These are phyloP conservation scores for Pagetopsis macropterus DNA, from an alignment of 2,797 vertebrate genomes.

Conservation along the genomic window DNA sequence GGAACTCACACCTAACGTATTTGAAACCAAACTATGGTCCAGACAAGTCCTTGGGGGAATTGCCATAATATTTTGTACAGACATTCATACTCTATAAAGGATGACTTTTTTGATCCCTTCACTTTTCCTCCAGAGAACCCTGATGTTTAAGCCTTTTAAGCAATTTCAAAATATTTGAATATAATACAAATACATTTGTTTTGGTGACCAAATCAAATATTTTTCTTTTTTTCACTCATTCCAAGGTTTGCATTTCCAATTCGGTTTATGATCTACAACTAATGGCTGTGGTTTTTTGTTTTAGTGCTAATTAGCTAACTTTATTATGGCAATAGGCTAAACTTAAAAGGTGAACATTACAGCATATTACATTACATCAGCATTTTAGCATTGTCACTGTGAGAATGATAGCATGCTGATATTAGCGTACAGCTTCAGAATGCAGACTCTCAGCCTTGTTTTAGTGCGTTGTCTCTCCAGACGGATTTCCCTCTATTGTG, in stretches of 20 bases:
- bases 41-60: too few species aligned
- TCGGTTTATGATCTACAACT: neutral
- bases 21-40: neutral
- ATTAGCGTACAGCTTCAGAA: neutral
- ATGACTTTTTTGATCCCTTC: neutral
- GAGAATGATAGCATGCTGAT: neutral
- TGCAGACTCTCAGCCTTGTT: conserved; percentile 8
- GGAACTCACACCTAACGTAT: neutral
- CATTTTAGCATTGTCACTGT: neutral
- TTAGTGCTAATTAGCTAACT: neutral
- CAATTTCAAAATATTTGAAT: neutral
- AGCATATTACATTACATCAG: neutral
- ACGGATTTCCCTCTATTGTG: neutral
- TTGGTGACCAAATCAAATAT: neutral
- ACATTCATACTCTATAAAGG: neutral
- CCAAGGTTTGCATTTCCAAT: neutral
- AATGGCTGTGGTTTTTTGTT: neutral
- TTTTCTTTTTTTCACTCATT: neutral
- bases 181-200: neutral
- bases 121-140: neutral
- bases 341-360: neutral
- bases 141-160: neutral
- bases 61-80: neutral
- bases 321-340: neutral
- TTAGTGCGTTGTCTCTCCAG: neutral